Evolutionary conservation across 2,888 invertebrate genomes (phyloP), one percentile per base, ranked within the genome.

Genomic region (Geophilus truncorum): DNA sequence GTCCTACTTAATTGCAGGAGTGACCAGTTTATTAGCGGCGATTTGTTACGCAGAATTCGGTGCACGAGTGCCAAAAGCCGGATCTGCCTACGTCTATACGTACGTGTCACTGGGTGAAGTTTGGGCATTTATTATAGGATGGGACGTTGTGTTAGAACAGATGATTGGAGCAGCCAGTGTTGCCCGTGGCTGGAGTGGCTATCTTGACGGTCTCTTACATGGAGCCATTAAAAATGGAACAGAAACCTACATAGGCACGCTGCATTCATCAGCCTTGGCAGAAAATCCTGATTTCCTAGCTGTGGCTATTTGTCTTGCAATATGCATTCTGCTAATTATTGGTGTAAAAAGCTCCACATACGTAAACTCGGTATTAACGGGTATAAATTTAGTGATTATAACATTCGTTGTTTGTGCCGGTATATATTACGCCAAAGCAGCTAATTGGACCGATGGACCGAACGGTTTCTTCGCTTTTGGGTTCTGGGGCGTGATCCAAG

Each of bases 311-410:
- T 84, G 87, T 10, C 82, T 88, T 23, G 81, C 86, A 77, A 93
- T 95, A 80, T 85, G 86, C 78, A 88, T 94, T 0, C 93, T 96
- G 0, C 93, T 96, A 87, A 92, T 86, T 3, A 80, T 86, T 18
- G 88, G 88, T 4, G 88, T 88, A 62, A 87, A 87, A 82, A 87
- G 93, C 7, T 96, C 97, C 0, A 93, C 96, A 0, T 91, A 93
- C 80, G 92, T 97, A 80, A 97, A 97, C 88, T 94, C 94, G 84
- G 87, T 94, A n/a, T 90, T 97, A 82, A 96, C 96, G 0, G 89
- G 93, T 45, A 89, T 96, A 51, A 97, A 89, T 83, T 84, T 89
- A 40, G 87, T 90, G 15, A 95, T 96, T 1, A 95, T 97, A 89
- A 87, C 90, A 0, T 89, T 95, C 81, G 93, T 96, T 0, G 91